These are phyloP conservation scores for Apocheima hispidaria DNA, from an alignment of 2,888 invertebrate species.

Conservation along the genomic window DNA sequence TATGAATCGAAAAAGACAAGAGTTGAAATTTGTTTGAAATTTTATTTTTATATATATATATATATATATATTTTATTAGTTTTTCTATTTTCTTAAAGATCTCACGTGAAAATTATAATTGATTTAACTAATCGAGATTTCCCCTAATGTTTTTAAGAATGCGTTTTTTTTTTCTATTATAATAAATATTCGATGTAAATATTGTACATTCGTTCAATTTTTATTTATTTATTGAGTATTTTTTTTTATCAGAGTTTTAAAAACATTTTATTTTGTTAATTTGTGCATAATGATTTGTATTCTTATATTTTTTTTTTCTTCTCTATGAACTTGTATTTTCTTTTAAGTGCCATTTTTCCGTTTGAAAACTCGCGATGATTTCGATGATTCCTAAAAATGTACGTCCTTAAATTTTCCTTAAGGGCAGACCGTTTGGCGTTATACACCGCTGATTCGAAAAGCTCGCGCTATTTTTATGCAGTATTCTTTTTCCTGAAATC, in stretches of 20 bases:
- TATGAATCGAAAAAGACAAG: constrained; percentile 82
- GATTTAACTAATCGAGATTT: constrained; percentile 50
- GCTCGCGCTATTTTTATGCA: too few relatives aligned
- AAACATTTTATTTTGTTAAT: constrained; percentile 79
- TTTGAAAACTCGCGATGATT: constrained; percentile 62
- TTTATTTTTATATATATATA: constrained; percentile 67
- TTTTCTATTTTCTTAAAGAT: constrained; percentile 70
- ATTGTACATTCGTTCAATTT: constrained; percentile 78
- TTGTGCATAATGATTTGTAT: constrained; percentile 54
- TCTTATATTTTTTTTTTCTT: constrained; percentile 56
- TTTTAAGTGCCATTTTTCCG: constrained; percentile 73
- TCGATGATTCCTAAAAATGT: constrained; percentile 66
- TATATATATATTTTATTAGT: too few relatives aligned
- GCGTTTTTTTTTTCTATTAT: constrained; percentile 74
- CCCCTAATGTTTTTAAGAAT: constrained; percentile 70
- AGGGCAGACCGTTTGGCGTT: too few relatives aligned
- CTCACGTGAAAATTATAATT: constrained; percentile 60
- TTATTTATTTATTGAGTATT: constrained; percentile 82
- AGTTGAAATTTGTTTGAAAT: constrained; percentile 72
- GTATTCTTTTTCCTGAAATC: too few relatives aligned
- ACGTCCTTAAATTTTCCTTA: constrained; percentile 51
- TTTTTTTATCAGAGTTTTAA: constrained; percentile 71
- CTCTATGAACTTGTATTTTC: constrained; percentile 49
- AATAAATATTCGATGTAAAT: constrained; percentile 84
- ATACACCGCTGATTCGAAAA: too few relatives aligned